Base-by-base conservation (phyloP, 2,797 vertebrate genomes). In the Ara ararauna region DNA sequence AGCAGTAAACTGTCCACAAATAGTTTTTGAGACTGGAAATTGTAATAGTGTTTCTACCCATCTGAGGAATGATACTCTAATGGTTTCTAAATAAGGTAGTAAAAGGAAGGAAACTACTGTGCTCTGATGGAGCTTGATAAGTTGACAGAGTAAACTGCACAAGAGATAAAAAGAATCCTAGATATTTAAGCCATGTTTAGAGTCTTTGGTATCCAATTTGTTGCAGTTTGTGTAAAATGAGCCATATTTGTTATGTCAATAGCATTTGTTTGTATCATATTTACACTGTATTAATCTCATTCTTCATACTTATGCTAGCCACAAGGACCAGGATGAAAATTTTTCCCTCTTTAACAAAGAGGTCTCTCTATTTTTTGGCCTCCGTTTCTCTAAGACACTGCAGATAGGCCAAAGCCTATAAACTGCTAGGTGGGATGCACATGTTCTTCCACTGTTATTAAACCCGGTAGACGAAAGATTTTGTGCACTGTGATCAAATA, bases 41-140 rank as follows among this genome's bases (percentile, higher is more conserved):
- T 30, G 56, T 64, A 89, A 71, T 53, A 87, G 65, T 0, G 9
- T 68, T 91, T 78, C 73, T 90, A 70, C 44, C 66, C 76, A 81
- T 84, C 42, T 84, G 83, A 90, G 76, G 66, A 87, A 88, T 75
- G 62, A 90, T 70, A 84, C 54, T 75, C 38, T 70, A 81, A 75
- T 34, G 11, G 54, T 89, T 95, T 96, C 94, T 96, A 97, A 95
- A 86, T 78, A 91, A 84, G 79, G 87, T 27, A 92, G 66, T 30
- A 80, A 77, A 62, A 95, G 94, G 93, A 96, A 97, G 85, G 91
- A 97, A 97, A 95, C 45, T 30, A 80, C 72, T 81, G 73, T 68
- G 45, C 40, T 94, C 78, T 96, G 95, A 97, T 90, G 87, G 90
- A 22, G 5, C 88, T 50, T 94, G 94, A 87, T 95, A 94, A 96